Evolutionary conservation across 2,113 vertebrate genomes (phyloP).

Genomic region (Melanerpes aurifrons): DNA sequence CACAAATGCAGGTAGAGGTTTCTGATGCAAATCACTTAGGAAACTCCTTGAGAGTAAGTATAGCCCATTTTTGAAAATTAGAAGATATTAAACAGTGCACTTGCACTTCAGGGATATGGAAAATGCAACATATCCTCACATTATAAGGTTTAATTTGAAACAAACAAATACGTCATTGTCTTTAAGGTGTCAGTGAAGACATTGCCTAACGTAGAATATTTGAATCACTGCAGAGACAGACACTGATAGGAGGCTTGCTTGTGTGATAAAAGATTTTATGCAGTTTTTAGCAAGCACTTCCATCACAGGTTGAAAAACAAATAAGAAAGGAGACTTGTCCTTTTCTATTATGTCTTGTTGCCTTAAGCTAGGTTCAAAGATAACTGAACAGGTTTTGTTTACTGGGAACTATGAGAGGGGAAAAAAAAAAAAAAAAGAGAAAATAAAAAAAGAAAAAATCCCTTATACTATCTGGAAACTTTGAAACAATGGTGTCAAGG

Average conservation of each 20-base stretch:
- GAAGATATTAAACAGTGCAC: background rate
- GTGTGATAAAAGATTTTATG: background rate
- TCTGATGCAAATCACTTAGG: background rate
- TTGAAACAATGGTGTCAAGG: background rate
- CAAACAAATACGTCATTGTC: background rate
- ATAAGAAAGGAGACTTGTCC: background rate
- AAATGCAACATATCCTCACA: background rate
- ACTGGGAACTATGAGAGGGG: background rate
- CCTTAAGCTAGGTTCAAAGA: background rate
- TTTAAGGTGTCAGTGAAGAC: background rate
- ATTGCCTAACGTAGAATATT: background rate
- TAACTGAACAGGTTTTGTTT: background rate
- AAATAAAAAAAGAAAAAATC: rapidly evolving
- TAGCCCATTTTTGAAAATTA: background rate
- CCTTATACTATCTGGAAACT: background rate
- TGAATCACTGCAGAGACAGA: background rate
- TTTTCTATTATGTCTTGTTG: background rate
- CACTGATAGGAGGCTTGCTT: background rate
- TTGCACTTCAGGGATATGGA: background rate
- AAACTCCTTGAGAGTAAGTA: background rate
- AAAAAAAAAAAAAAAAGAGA: too few relatives aligned
- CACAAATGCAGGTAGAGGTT: background rate
- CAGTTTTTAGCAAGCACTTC: background rate
- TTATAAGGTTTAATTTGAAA: background rate
- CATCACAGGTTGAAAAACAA: background rate